These are phyloP conservation scores for Cheumatopsyche charites DNA, from an alignment of 1,140 invertebrate genomes.

Conservation along the genomic window DNA sequence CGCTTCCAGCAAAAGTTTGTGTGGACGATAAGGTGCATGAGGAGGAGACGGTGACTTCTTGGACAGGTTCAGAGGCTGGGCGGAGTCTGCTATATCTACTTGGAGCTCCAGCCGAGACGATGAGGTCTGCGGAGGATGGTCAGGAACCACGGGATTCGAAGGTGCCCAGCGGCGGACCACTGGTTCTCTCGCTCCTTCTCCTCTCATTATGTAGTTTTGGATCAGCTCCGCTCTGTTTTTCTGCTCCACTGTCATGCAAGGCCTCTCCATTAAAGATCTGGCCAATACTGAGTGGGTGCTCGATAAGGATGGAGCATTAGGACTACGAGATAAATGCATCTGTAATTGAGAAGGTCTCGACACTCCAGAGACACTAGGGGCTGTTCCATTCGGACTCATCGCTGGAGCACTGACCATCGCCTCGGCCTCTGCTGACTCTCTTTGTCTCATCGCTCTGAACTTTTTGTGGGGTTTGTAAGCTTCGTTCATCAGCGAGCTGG, in stretches of 20 bases:
- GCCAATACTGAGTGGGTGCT: constrained; percentile 86
- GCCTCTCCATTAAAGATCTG: constrained; percentile 86
- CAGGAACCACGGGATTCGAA: constrained; percentile 60
- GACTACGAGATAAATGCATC: constrained; percentile 60
- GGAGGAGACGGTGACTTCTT: constrained; percentile 86
- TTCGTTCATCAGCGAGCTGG: constrained; percentile 90
- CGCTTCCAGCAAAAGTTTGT: constrained; percentile 65
- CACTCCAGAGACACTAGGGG: constrained; percentile 42
- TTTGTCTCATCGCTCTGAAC: constrained; percentile 81
- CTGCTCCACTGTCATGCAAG: constrained; percentile 86
- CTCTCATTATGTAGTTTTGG: constrained; percentile 86
- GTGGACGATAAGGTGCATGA: constrained; percentile 59
- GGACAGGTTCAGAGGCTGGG: constrained; percentile 84
- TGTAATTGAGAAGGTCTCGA: constrained; percentile 56
- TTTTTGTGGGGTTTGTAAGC: constrained; percentile 95
- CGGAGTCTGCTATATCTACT: constrained; percentile 79
- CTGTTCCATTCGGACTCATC: constrained; percentile 39
- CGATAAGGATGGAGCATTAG: constrained; percentile 63
- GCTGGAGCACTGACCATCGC: constrained; percentile 64
- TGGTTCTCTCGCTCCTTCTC: constrained; percentile 51
- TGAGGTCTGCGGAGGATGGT: constrained; percentile 52
- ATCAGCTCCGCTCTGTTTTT: constrained; percentile 87
- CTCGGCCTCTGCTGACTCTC: constrained; percentile 79
- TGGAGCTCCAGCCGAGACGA: constrained; percentile 75
- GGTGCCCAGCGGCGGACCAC: constrained; percentile 38